phyloP scores from a whole-genome alignment of 35 echinoderm and acorn worm species.

The Heliocidaris tuberculata region DNA sequence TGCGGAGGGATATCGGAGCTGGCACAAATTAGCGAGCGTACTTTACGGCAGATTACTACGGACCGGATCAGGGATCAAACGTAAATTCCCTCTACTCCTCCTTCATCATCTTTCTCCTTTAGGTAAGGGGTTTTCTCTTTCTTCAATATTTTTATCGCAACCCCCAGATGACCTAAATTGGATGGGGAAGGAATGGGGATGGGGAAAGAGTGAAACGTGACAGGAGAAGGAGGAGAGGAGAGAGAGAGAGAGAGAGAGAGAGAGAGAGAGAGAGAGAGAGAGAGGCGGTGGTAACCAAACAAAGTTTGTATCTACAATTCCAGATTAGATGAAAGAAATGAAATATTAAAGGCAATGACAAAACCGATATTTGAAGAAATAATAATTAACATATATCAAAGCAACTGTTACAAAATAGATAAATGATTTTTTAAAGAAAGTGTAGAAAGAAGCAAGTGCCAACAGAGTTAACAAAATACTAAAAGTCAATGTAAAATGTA shows the following conservation, averaged over 20 bases:
- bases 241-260: not conserved
- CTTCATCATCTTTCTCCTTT: not conserved
- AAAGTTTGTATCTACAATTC: too few relatives aligned
- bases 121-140: not conserved
- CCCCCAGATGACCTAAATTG: not conserved
- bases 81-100: not conserved
- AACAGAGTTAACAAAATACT: too few relatives aligned
- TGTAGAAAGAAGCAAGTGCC: too few relatives aligned
- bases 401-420: too few relatives aligned
- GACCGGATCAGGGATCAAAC: slow-evolving; percentile 4
- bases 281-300: too few relatives aligned
- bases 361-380: too few relatives aligned
- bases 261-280: not conserved
- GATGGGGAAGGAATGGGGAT: not conserved
- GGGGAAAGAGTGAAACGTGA: not conserved
- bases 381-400: too few relatives aligned
- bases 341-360: too few relatives aligned
- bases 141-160: not conserved
- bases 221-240: not conserved
- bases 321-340: too few relatives aligned
- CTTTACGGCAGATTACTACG: not conserved
- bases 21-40: slow-evolving; percentile 34
- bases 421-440: too few relatives aligned
- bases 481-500: too few relatives aligned
- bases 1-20: not conserved